Conservation (phyloP, 2,888 invertebrate species). For the Aphelenchoides bicaudatus region DNA sequence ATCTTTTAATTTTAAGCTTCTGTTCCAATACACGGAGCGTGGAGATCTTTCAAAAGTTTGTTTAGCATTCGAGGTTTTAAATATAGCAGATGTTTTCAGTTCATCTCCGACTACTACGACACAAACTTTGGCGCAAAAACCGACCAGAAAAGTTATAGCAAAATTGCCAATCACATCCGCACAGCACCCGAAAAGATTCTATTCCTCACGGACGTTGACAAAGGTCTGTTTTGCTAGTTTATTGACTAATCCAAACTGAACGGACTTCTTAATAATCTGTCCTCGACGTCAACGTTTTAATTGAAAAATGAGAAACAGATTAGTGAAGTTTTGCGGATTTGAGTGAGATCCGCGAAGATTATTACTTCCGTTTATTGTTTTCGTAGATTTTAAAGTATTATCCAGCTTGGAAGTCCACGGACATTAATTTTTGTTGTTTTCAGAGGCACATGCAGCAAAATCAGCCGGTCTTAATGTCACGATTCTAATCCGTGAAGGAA, state of each 20-base stretch:
- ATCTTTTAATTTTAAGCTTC: slow-evolving; percentile 73
- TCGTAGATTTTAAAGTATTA: too few species aligned
- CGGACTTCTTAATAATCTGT: too few species aligned
- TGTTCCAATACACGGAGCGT: slow-evolving; percentile 74
- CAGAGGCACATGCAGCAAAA: slow-evolving; percentile 80
- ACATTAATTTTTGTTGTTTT: slow-evolving; percentile 40
- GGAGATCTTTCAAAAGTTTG: slow-evolving; percentile 73
- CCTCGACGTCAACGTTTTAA: too few species aligned
- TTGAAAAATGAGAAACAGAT: too few species aligned
- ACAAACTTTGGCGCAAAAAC: slow-evolving; percentile 79
- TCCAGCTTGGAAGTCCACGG: too few species aligned
- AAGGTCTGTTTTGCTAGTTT: slow-evolving; percentile 67
- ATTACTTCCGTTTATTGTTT: too few species aligned
- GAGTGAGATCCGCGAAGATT: too few species aligned
- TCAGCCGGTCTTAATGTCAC: slow-evolving; percentile 71
- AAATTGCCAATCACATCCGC: slow-evolving; percentile 72
- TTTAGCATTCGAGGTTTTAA: slow-evolving; percentile 4
- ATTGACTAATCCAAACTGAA: background rate
- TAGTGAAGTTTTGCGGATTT: too few species aligned
- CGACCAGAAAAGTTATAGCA: slow-evolving; percentile 74
- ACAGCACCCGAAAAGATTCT: slow-evolving; percentile 71
- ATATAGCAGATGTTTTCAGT: slow-evolving; percentile 61
- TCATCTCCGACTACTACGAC: slow-evolving; percentile 78
- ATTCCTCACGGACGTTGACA: slow-evolving; percentile 80
- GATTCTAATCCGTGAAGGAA: slow-evolving; percentile 76